Percentiles rank a stretch among this genome's conserved stretches.
phyloP scores from a whole-genome alignment of 1,140 invertebrate species.

The Muscidifurax raptorellus region DNA sequence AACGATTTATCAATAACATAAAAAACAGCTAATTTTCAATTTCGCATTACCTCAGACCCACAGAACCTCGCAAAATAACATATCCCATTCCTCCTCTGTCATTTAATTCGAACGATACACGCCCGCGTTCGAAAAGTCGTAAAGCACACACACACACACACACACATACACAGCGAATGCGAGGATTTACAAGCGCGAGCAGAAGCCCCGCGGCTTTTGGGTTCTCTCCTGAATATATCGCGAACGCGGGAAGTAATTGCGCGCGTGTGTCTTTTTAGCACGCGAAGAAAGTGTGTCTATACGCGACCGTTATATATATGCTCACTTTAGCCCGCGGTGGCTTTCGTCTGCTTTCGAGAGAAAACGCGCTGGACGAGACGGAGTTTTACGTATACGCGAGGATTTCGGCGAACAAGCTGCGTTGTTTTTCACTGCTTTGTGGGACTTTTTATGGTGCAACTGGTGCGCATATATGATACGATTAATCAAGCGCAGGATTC shows the following conservation, averaged over 20 bases:
- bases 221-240: neutral
- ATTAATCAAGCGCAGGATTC: conserved; percentile 12
- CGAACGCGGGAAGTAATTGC: conserved; percentile 16
- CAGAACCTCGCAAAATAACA: neutral
- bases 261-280: conserved; percentile 12
- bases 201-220: neutral
- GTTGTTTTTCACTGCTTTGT: neutral
- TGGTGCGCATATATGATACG: neutral
- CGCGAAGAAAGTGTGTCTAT: conserved; percentile 12
- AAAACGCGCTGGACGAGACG: neutral
- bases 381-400: neutral
- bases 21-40: neutral
- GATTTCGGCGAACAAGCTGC: too few species aligned
- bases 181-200: neutral
- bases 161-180: too few species aligned
- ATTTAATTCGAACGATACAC: neutral
- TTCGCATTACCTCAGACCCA: neutral
- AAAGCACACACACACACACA: neutral
- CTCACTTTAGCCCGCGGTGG: conserved; percentile 24
- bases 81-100: neutral
- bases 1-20: too few species aligned
- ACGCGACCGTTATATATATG: neutral
- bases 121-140: neutral
- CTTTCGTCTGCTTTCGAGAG: conserved; percentile 22
- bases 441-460: neutral